Conservation (phyloP, 2,113 vertebrate genomes). For the Anhinga rufa region DNA sequence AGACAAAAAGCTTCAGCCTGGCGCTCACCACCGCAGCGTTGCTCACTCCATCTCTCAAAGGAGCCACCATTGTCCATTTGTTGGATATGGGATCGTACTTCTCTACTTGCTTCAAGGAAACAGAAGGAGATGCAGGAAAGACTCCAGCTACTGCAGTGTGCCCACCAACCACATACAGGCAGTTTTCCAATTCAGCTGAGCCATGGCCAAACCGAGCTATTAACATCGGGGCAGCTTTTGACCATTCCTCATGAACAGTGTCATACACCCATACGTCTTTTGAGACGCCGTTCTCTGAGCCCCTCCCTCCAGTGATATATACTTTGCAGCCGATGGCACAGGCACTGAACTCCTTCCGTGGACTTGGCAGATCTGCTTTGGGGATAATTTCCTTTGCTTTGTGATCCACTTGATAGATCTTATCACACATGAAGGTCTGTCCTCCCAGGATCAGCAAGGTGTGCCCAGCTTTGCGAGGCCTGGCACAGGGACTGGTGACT, state of each 20-base stretch:
- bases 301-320: constrained; percentile 89
- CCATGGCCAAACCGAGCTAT: constrained; percentile 93
- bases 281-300: constrained; percentile 92
- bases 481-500: constrained; percentile 87
- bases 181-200: constrained; percentile 88
- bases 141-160: constrained; percentile 89
- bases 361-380: constrained; percentile 90
- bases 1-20: constrained; percentile 90
- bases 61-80: constrained; percentile 94
- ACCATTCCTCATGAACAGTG: constrained; percentile 91
- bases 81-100: constrained; percentile 84
- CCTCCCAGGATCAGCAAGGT: constrained; percentile 91
- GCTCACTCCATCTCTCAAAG: constrained; percentile 88
- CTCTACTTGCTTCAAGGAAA: constrained; percentile 93
- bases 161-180: constrained; percentile 89
- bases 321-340: constrained; percentile 94
- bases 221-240: constrained; percentile 92
- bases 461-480: constrained; percentile 90
- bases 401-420: constrained; percentile 95
- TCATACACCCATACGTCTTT: constrained; percentile 97
- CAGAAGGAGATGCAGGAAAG: constrained; percentile 89
- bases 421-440: constrained; percentile 97
- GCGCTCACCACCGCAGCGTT: constrained; percentile 93
- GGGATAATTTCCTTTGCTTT: constrained; percentile 95
- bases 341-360: constrained; percentile 93